Percentiles rank a stretch among this genome's conserved stretches.
Conservation (phyloP, 1,140 invertebrate genomes). For the Artemia franciscana region DNA sequence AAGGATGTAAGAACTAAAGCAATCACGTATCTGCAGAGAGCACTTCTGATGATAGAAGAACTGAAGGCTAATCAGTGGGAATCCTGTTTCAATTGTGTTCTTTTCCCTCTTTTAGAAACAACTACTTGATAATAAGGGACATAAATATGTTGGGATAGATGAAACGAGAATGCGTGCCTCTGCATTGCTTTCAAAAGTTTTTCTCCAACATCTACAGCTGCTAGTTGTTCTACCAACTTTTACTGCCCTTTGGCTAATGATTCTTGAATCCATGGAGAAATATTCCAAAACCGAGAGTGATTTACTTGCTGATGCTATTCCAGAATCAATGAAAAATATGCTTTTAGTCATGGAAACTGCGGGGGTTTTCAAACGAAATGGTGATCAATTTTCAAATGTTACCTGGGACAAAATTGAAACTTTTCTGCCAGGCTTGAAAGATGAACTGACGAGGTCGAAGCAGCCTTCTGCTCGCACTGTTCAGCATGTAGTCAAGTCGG, state of each 20-base stretch:
- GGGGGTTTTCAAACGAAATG: conserved; percentile 33
- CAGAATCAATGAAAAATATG: conserved; percentile 94
- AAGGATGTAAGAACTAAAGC: conserved; percentile 64
- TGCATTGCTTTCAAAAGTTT: conserved; percentile 78
- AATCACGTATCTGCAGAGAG: conserved; percentile 69
- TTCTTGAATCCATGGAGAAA: conserved; percentile 60
- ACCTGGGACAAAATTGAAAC: conserved; percentile 76
- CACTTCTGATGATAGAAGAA: conserved; percentile 64
- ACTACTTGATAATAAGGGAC: conserved; percentile 43
- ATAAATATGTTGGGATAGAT: conserved; percentile 23
- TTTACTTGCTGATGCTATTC: conserved; percentile 72
- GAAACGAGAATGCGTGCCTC: conserved; percentile 51
- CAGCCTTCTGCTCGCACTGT: not conserved
- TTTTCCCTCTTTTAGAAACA: conserved; percentile 79
- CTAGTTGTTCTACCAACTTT: conserved; percentile 58
- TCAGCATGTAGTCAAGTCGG: not conserved
- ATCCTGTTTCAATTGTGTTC: conserved; percentile 68
- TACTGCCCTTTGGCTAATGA: conserved; percentile 65
- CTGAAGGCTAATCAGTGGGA: conserved; percentile 75
- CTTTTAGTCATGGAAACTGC: conserved; percentile 91
- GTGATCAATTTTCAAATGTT: conserved; percentile 49
- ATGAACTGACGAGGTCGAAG: conserved; percentile 31
- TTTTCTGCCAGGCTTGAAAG: conserved; percentile 59
- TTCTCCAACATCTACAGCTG: conserved; percentile 76
- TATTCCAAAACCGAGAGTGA: conserved; percentile 78